A percentile compares a stretch with the other conserved stretches of the same genome.
Conservation (phyloP, 1,140 invertebrate species). For the Macrobrachium rosenbergii region DNA sequence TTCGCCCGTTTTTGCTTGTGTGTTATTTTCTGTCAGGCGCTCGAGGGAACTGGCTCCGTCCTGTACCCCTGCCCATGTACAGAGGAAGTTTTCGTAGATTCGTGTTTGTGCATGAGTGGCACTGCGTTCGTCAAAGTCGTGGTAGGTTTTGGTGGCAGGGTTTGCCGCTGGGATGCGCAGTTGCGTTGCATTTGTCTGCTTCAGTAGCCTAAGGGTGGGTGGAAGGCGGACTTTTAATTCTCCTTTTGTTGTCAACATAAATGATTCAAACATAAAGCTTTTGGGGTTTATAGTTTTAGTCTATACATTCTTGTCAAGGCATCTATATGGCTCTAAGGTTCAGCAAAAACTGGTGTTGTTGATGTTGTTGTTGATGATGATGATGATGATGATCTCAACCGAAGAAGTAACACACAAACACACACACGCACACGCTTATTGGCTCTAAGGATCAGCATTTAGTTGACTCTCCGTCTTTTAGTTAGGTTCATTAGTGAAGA, state of each 20-base stretch:
- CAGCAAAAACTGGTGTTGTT: constrained; percentile 35
- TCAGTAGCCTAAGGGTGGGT: constrained; percentile 57
- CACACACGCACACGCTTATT: too few relatives aligned
- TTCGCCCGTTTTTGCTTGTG: too few relatives aligned
- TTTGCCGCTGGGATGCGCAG: constrained; percentile 35
- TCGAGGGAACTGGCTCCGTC: background rate
- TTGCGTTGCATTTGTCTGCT: constrained; percentile 39
- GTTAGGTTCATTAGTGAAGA: too few relatives aligned
- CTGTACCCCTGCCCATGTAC: background rate
- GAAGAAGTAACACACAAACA: too few relatives aligned
- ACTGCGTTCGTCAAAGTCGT: background rate
- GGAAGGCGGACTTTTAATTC: constrained; percentile 45
- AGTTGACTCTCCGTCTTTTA: too few relatives aligned
- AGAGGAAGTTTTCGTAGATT: constrained; percentile 31
- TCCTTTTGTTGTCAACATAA: constrained; percentile 41
- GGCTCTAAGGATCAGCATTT: too few relatives aligned
- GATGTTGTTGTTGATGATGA: constrained; percentile 3
- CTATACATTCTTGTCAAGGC: constrained; percentile 9
- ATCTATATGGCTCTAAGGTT: constrained; percentile 41
- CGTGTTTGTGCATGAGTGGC: background rate
- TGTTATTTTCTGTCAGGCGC: too few relatives aligned
- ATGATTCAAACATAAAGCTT: constrained; percentile 51
- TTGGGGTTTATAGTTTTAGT: constrained; percentile 26
- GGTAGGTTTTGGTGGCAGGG: constrained; percentile 21
- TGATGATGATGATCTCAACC: too few relatives aligned